phyloP scores from a whole-genome alignment of 1,140 invertebrate genomes.

The Piezodorus guildinii region DNA sequence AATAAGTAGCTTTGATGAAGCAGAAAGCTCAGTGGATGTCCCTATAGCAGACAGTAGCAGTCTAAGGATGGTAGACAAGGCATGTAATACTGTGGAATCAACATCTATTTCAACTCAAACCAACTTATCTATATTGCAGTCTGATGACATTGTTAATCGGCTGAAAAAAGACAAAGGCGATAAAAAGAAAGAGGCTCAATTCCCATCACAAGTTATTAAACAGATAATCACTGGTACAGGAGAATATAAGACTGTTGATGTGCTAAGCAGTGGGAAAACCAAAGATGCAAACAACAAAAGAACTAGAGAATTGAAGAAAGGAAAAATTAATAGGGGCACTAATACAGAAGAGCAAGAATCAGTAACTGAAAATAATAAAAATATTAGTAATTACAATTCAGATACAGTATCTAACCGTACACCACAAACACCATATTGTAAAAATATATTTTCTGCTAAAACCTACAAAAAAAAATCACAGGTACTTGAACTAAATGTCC shows the following conservation, averaged over 20 bases:
- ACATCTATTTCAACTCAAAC: constrained; percentile 1
- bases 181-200: constrained; percentile 5
- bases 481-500: constrained; percentile 20
- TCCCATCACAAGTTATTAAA: constrained; percentile 3
- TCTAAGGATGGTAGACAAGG: constrained; percentile 13
- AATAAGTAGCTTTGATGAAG: neutral
- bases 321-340: neutral
- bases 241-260: neutral
- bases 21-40: neutral
- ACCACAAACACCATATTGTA: constrained; percentile 1
- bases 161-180: neutral
- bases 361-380: neutral
- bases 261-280: neutral
- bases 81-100: constrained; percentile 14
- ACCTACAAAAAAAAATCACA: constrained; percentile 6
- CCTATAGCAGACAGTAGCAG: neutral
- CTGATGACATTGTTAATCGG: neutral
- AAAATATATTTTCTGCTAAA: neutral
- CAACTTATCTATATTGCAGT: neutral
- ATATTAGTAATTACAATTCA: neutral
- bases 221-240: constrained; percentile 7
- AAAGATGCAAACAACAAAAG: neutral
- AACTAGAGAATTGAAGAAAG: neutral
- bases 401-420: neutral
- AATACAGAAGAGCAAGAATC: constrained; percentile 5